Percentiles rank a stretch among this genome's conserved stretches.
Evolutionary conservation across 2,113 vertebrate species (phyloP).

Genomic region (Pantherophis guttatus): DNA sequence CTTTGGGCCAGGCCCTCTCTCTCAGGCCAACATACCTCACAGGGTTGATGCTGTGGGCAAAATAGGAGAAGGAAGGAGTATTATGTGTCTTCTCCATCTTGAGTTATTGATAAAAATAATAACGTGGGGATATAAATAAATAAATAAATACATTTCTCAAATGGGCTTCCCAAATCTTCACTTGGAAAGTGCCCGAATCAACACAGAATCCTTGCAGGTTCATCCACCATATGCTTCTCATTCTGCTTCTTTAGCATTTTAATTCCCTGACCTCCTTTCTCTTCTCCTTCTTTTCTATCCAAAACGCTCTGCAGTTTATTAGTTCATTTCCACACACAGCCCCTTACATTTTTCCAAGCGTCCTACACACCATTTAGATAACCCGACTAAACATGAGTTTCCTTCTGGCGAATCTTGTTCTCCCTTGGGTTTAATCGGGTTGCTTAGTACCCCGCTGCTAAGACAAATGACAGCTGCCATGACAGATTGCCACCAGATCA

Average conservation of each 20-base stretch:
- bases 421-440: slow-evolving; percentile 16
- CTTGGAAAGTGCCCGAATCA: neutral
- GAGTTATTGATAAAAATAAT: neutral
- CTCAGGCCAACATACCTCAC: neutral
- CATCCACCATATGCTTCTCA: neutral
- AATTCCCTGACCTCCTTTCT: neutral
- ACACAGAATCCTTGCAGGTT: neutral
- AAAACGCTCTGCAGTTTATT: neutral
- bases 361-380: neutral
- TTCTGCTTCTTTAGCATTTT: neutral
- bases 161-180: neutral
- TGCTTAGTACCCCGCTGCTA: slow-evolving; percentile 37
- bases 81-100: neutral
- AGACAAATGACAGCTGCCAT: slow-evolving; percentile 52
- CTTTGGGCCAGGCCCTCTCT: neutral
- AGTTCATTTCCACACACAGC: neutral
- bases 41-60: neutral
- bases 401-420: slow-evolving; percentile 10
- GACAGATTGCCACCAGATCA: slow-evolving; percentile 42
- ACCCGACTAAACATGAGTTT: neutral
- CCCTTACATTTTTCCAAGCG: neutral
- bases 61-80: neutral
- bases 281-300: neutral
- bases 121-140: neutral
- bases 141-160: neutral